Conservation (phyloP, 53 echinoderm and acorn worm species). For the Holothuria scabra region DNA sequence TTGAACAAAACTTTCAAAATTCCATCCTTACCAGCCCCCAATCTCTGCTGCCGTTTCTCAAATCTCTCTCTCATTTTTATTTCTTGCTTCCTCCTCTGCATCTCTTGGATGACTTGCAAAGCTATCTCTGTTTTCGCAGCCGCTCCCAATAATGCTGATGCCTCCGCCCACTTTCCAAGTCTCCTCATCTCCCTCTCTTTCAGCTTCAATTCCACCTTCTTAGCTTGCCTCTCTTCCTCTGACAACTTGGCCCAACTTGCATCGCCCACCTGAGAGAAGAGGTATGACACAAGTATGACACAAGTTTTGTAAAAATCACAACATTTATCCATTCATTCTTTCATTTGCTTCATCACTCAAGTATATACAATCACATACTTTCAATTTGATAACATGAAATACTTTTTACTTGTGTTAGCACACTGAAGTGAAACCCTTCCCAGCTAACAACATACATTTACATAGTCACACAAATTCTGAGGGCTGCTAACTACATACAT, state of each 20-base stretch:
- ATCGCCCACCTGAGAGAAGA: slow-evolving; percentile 72
- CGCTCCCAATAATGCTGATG: slow-evolving; percentile 77
- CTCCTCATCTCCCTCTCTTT: slow-evolving; percentile 79
- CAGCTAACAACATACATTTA: too few relatives aligned
- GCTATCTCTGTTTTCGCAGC: slow-evolving; percentile 82
- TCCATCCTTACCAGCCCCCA: slow-evolving; percentile 35
- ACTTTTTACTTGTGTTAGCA: too few relatives aligned
- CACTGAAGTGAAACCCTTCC: too few relatives aligned
- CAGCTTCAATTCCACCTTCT: slow-evolving; percentile 81
- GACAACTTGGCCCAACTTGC: slow-evolving; percentile 89
- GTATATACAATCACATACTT: too few relatives aligned
- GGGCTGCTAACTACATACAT: too few relatives aligned
- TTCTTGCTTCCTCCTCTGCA: slow-evolving; percentile 50
- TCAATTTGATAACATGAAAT: too few relatives aligned
- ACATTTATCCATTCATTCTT: too few relatives aligned
- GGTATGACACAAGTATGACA: not conserved
- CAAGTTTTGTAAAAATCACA: too few relatives aligned
- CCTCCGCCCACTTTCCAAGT: slow-evolving; percentile 93
- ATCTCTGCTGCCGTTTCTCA: slow-evolving; percentile 47
- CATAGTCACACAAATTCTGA: too few relatives aligned
- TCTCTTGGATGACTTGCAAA: slow-evolving; percentile 64
- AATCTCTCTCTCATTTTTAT: slow-evolving; percentile 44
- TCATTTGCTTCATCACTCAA: too few relatives aligned
- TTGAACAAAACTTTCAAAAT: not conserved
- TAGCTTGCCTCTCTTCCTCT: slow-evolving; percentile 86